Evolutionary conservation across 2,888 invertebrate species (phyloP), one percentile per base, ranked within the genome.

Genomic region (Galerucella nymphaeae): DNA sequence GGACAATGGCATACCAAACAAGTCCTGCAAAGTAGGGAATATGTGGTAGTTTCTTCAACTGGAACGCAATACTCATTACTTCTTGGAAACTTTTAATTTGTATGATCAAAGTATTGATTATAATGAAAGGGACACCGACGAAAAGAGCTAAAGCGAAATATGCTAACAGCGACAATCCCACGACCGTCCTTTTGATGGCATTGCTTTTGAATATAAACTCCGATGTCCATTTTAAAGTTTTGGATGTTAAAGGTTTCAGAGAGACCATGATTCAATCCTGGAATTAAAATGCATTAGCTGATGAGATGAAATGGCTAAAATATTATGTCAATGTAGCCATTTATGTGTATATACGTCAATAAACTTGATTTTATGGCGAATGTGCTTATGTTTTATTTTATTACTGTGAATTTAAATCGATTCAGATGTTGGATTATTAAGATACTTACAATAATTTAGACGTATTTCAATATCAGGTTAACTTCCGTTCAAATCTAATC

Each of bases 71-170:
- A 83, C 95, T 96, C 87, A 99, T 98, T 79, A 99, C 97, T 89
- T 99, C 99, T 86, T 96, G 94, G 87, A 98, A 99, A 87, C 99
- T 99, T 90, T 98, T 98, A 75, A 99, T 95, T 91, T 99, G 99
- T 3, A 99, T 96, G 71, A 93, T 89, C 78, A 99, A 90, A 1
- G 97, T 95, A 95, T 96, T 93, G 68, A 95, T 91, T 93, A 98
- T 97, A 64, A 99, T 89, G 76, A 96, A 95, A 76, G 98, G 88
- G 14, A 98, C 97, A 55, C 99, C 99, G 14, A 95, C 91, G 86
- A 95, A 96, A 83, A 99, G 96, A 75, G 98, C 91, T 68, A 96
- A 88, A 77, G 93, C 92, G 88, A 99, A 99, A 14, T 91, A 92
- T 76, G 91, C 92, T 83, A 99, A 95, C 95, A 99, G 97, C 78